These are phyloP conservation scores for Venusia cambrica DNA, from an alignment of 2,888 invertebrate genomes.

Conservation along the genomic window DNA sequence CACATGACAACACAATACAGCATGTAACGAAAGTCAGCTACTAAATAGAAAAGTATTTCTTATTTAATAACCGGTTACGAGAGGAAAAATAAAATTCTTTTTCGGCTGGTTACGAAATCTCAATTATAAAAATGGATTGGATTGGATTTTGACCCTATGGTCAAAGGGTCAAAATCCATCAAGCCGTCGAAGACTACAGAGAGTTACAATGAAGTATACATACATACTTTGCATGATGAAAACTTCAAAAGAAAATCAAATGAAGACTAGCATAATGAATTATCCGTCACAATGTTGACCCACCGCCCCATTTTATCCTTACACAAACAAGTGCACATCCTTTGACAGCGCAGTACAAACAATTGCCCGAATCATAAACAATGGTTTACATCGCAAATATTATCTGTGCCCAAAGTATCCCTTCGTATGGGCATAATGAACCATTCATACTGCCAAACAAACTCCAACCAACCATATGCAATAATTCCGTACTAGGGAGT, in stretches of 20 bases:
- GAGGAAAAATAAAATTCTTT: too few relatives aligned
- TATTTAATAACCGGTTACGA: too few relatives aligned
- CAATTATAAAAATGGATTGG: too few relatives aligned
- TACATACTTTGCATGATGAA: too few relatives aligned
- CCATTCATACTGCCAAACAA: slow-evolving; percentile 79
- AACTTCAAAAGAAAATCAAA: slow-evolving; percentile 24
- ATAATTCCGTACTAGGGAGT: slow-evolving; percentile 66
- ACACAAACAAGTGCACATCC: slow-evolving; percentile 78
- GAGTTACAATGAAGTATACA: too few relatives aligned
- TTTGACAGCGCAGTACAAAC: slow-evolving; percentile 77
- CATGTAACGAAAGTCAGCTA: too few relatives aligned
- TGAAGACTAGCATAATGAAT: slow-evolving; percentile 23
- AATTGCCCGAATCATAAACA: slow-evolving; percentile 80
- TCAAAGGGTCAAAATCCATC: too few relatives aligned
- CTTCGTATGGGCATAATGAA: slow-evolving; percentile 77
- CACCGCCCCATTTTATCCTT: slow-evolving; percentile 40
- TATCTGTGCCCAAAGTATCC: slow-evolving; percentile 71
- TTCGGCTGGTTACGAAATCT: too few relatives aligned
- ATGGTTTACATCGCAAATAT: slow-evolving; percentile 78
- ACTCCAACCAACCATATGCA: slow-evolving; percentile 80
- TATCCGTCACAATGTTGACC: slow-evolving; percentile 52
- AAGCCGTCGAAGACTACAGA: too few relatives aligned
- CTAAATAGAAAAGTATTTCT: too few relatives aligned
- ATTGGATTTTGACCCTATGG: too few relatives aligned
- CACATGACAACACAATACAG: too few relatives aligned